These are phyloP conservation scores for Sterna hirundo DNA, from an alignment of 2,113 vertebrate species.

Conservation along the genomic window DNA sequence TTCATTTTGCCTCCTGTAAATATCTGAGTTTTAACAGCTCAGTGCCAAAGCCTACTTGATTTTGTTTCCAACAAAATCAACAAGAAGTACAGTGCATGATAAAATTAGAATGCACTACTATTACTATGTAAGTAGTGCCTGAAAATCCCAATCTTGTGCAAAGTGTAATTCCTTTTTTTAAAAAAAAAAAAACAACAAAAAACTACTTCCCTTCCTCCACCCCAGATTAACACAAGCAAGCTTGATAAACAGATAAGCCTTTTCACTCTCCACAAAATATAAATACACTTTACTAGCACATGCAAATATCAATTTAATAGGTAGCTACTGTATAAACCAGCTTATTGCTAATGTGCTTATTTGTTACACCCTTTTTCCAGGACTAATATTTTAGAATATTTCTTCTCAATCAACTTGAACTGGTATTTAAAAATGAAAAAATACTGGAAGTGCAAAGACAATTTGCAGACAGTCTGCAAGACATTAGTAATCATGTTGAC, in stretches of 20 bases:
- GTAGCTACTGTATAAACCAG: background rate
- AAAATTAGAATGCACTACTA: background rate
- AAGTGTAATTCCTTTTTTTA: background rate
- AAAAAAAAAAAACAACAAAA: background rate
- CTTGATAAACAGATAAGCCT: background rate
- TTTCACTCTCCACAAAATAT: background rate
- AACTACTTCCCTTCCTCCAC: no score
- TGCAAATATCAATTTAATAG: background rate
- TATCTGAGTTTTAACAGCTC: background rate
- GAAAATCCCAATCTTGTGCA: background rate
- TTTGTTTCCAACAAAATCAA: background rate
- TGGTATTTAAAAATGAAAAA: background rate
- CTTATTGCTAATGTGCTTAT: background rate
- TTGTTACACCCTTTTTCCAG: background rate
- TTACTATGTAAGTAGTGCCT: background rate
- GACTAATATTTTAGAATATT: background rate
- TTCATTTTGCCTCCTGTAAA: slow-evolving; percentile 10
- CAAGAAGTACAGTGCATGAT: background rate
- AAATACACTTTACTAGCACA: background rate
- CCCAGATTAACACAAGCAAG: background rate
- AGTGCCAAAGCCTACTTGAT: background rate
- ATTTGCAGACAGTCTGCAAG: background rate
- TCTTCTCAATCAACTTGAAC: background rate
- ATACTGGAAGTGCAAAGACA: background rate
- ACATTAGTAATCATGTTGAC: background rate